Conservation (phyloP, 92 coral and sea anemone genomes). For the Porites cylindrica region DNA sequence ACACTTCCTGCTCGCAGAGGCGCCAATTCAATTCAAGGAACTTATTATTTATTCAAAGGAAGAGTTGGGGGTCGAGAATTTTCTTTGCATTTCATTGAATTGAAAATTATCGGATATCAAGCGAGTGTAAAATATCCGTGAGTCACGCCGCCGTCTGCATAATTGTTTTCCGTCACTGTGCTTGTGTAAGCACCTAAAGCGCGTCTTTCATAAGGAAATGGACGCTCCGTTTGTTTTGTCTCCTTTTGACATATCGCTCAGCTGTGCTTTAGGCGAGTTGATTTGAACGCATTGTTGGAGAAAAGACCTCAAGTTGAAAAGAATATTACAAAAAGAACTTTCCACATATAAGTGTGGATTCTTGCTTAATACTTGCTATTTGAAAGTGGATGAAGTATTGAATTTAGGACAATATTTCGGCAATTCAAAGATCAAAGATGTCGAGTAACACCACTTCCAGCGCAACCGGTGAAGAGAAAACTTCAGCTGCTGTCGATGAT, state of each 20-base stretch:
- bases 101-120: conserved; percentile 38
- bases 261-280: conserved; percentile 47
- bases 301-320: conserved; percentile 6
- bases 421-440: conserved; percentile 18
- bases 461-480: conserved; percentile 24
- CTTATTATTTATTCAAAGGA: conserved; percentile 81
- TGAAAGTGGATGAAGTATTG: conserved; percentile 1
- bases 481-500: conserved; percentile 39
- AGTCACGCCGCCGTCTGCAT: conserved; percentile 54
- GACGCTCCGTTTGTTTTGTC: conserved; percentile 15
- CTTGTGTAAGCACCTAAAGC: conserved; percentile 18
- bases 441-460: conserved; percentile 26
- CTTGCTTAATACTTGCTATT: not conserved
- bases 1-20: conserved; percentile 79
- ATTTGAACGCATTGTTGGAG: conserved; percentile 26
- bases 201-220: conserved; percentile 27
- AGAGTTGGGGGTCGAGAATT: conserved; percentile 70
- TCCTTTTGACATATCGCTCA: conserved; percentile 38
- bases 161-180: conserved; percentile 18
- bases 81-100: conserved; percentile 61
- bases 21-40: conserved; percentile 77
- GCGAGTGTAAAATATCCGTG: conserved; percentile 48
- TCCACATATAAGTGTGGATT: not conserved
- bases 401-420: conserved; percentile 14
- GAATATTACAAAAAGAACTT: not conserved